These are phyloP conservation scores for Petromus typicus DNA, from an alignment of 2,113 vertebrate species.

Conservation along the genomic window DNA sequence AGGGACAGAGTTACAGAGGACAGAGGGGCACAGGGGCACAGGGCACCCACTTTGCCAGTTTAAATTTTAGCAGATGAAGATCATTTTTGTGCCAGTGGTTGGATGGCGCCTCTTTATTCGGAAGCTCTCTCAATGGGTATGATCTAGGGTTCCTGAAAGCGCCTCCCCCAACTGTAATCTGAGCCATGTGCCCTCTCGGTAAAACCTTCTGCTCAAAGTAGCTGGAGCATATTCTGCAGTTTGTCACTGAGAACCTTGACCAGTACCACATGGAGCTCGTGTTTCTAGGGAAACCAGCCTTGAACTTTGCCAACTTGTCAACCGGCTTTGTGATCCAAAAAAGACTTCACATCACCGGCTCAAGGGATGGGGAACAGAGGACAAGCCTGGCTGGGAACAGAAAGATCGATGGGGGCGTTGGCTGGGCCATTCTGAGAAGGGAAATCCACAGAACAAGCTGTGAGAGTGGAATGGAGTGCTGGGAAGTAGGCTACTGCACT, in stretches of 20 bases:
- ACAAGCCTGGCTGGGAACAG: not conserved
- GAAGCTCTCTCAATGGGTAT: not conserved
- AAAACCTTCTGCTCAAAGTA: not conserved
- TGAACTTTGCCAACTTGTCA: conserved; percentile 25
- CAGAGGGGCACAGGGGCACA: not conserved
- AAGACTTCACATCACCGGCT: not conserved
- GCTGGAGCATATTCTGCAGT: not conserved
- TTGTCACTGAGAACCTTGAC: not conserved
- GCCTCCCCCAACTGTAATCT: rapidly evolving
- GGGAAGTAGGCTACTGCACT: conserved; percentile 67
- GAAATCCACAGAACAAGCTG: conserved; percentile 26
- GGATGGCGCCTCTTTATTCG: not conserved
- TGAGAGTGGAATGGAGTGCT: not conserved
- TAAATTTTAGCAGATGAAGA: not conserved
- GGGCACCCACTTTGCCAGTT: not conserved
- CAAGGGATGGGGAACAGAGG: not conserved
- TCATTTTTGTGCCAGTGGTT: not conserved
- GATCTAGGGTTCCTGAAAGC: not conserved
- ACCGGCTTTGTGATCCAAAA: conserved; percentile 26
- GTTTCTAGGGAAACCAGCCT: conserved; percentile 49
- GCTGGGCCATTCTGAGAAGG: not conserved
- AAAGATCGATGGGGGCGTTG: not conserved
- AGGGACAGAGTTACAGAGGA: not conserved
- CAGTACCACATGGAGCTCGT: not conserved
- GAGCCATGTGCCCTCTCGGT: not conserved